A percentile compares a stretch with the other conserved stretches of the same genome.
Evolutionary conservation across 2,113 vertebrate species (phyloP).

Genomic region (Numenius arquata): DNA sequence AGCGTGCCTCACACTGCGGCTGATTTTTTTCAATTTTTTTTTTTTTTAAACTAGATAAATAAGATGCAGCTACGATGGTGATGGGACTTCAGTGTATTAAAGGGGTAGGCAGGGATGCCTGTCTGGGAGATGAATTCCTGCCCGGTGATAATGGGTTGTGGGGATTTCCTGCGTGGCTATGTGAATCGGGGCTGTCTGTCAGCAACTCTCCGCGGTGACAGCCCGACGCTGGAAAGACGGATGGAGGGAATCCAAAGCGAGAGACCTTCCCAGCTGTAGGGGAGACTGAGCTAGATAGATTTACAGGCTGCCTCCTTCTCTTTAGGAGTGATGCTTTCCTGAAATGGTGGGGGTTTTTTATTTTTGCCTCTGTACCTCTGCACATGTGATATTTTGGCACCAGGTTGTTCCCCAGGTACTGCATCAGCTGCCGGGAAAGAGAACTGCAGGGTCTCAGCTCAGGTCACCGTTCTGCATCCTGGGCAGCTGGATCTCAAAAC

Average conservation of each 20-base stretch:
- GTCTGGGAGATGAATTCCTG: neutral
- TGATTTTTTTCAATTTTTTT: neutral
- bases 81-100: neutral
- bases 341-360: neutral
- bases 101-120: neutral
- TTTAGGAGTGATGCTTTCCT: conserved; percentile 33
- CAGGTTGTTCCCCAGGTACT: conserved; percentile 4
- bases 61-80: neutral
- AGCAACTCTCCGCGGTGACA: conserved; percentile 42
- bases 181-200: conserved; percentile 7
- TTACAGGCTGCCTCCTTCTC: conserved; percentile 48
- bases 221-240: conserved; percentile 16
- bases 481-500: neutral
- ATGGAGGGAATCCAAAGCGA: conserved; percentile 59
- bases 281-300: conserved; percentile 25
- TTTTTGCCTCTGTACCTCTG: neutral
- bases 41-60: neutral
- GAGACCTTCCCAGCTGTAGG: conserved; percentile 57
- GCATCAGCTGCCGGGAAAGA: neutral
- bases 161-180: neutral
- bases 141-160: neutral
- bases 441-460: neutral
- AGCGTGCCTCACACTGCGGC: accelerated
- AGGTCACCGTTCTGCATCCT: neutral
- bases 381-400: conserved; percentile 4